Evolutionary conservation across 2,888 invertebrate genomes (phyloP).

Genomic region (Caenorhabditis uteleia): DNA sequence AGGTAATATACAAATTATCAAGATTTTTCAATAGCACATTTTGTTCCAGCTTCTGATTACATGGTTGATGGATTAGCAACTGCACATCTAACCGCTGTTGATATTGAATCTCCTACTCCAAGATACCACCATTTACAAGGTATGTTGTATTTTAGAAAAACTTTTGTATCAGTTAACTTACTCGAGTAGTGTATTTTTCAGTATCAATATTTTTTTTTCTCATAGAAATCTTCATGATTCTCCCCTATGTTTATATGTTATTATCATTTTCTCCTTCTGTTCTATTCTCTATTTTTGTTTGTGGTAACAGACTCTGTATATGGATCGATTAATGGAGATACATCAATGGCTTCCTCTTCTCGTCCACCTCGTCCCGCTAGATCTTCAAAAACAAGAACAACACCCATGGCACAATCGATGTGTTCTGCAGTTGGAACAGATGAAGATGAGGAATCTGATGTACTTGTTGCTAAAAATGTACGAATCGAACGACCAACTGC

Average conservation of each 20-base stretch:
- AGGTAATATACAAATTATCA: no score
- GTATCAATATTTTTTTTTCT: background rate
- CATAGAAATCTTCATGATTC: background rate
- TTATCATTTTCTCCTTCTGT: background rate
- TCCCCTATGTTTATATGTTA: background rate
- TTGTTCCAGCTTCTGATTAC: conserved; percentile 49
- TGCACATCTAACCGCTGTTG: conserved; percentile 46
- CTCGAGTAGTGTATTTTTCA: background rate
- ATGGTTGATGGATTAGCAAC: conserved; percentile 52
- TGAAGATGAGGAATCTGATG: conserved; percentile 19
- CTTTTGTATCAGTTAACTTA: background rate
- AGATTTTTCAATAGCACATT: background rate
- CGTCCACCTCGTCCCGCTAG: conserved; percentile 25
- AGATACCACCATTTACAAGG: conserved; percentile 64
- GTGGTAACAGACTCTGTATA: conserved; percentile 18
- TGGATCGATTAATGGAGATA: conserved; percentile 12
- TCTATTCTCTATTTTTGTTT: background rate
- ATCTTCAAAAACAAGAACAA: conserved; percentile 8
- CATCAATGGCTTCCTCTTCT: background rate
- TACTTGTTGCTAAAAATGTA: conserved; percentile 8
- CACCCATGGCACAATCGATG: conserved; percentile 39
- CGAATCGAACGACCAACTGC: conserved; percentile 18
- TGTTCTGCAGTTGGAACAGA: conserved; percentile 25
- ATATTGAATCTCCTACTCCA: conserved; percentile 62
- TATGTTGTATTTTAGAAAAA: conserved; percentile 12